A percentile compares a stretch with the other conserved stretches of the same genome.
These are phyloP conservation scores for Nesogale talazaci DNA, from an alignment of 2,113 vertebrate genomes.

Conservation along the genomic window DNA sequence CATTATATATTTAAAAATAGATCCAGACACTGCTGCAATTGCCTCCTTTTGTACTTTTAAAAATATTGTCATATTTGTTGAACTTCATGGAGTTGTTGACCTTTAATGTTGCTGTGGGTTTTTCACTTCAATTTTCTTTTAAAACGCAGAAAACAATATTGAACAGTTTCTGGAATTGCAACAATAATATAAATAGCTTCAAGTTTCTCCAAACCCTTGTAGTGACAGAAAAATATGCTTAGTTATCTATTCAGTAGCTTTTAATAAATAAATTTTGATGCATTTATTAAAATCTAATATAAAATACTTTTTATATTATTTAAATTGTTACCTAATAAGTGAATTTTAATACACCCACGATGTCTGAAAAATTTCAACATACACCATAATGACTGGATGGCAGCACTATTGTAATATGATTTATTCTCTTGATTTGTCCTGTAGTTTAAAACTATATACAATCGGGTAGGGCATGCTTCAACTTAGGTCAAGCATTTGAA, in stretches of 20 bases:
- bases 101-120: background rate
- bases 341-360: conserved; percentile 10
- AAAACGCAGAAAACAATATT: conserved; percentile 17
- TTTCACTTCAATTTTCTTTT: background rate
- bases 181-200: background rate
- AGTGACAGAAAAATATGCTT: background rate
- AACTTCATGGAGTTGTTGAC: background rate
- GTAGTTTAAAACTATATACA: conserved; percentile 5
- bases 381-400: background rate
- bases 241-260: background rate
- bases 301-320: background rate
- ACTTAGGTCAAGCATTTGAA: conserved; percentile 13
- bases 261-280: background rate
- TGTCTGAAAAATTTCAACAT: background rate
- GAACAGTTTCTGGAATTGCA: background rate
- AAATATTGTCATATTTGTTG: background rate
- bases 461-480: background rate
- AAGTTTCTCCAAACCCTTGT: background rate
- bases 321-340: conserved; percentile 3
- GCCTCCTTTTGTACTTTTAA: background rate
- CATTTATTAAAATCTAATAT: conserved; percentile 1
- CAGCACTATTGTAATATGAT: background rate
- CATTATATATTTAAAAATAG: conserved; percentile 46
- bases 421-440: conserved; percentile 42
- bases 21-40: background rate